Evolutionary conservation across 2,888 invertebrate genomes (phyloP).

Genomic region (Meiosimyza decipiens): DNA sequence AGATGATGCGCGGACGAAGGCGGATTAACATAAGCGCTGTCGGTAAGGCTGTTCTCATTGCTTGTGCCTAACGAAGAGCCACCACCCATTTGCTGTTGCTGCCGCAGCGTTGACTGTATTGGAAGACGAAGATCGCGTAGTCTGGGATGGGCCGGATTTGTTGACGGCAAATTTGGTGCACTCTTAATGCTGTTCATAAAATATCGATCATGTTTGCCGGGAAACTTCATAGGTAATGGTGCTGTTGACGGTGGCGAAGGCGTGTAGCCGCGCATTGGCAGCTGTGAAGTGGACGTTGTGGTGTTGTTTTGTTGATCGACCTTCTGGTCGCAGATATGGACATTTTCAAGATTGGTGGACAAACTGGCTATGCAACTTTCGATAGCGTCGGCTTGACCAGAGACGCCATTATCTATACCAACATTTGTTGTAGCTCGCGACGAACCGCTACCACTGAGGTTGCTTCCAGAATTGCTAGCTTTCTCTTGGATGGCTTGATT

Average conservation of each 20-base stretch:
- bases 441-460: conserved; percentile 46
- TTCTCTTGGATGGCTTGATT: conserved; percentile 64
- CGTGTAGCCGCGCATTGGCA: conserved; percentile 78
- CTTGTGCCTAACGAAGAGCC: conserved; percentile 52
- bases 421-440: conserved; percentile 37
- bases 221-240: conserved; percentile 84
- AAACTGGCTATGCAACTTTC: conserved; percentile 49
- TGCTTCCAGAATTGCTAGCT: conserved; percentile 48
- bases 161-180: conserved; percentile 80
- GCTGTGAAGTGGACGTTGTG: conserved; percentile 69
- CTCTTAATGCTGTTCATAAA: conserved; percentile 84
- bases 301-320: conserved; percentile 63
- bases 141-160: conserved; percentile 75
- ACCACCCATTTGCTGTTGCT: conserved; percentile 55
- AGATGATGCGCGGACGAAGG: conserved; percentile 50
- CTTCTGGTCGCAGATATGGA: conserved; percentile 68
- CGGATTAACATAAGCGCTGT: conserved; percentile 64
- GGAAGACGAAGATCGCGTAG: conserved; percentile 80
- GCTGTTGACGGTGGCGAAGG: conserved; percentile 88
- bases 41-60: conserved; percentile 62
- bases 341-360: conserved; percentile 71
- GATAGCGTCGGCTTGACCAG: conserved; percentile 43
- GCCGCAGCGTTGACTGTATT: conserved; percentile 74
- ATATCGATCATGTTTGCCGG: conserved; percentile 71
- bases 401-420: conserved; percentile 28